These are phyloP conservation scores for Pinctada fucata DNA, from an alignment of 2,888 invertebrate genomes.

Conservation along the genomic window DNA sequence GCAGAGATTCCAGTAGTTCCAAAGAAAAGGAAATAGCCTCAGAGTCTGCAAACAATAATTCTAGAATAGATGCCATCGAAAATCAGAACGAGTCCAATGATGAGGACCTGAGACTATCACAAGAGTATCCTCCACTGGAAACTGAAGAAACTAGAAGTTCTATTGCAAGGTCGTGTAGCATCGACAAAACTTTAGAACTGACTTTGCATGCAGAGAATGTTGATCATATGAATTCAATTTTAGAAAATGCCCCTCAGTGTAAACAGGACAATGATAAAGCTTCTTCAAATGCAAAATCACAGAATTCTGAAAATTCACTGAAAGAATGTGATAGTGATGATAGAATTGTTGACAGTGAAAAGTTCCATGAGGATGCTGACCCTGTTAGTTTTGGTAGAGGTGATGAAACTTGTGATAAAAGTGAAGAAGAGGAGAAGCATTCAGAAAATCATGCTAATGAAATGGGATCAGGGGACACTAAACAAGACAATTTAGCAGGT, in stretches of 20 bases:
- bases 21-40: constrained; percentile 18
- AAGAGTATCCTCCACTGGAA: constrained; percentile 60
- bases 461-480: neutral
- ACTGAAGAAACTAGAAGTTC: constrained; percentile 54
- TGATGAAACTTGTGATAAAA: neutral
- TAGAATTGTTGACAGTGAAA: neutral
- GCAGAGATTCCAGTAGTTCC: neutral
- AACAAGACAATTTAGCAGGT: constrained; percentile 7
- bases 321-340: neutral
- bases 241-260: neutral
- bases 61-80: constrained; percentile 17
- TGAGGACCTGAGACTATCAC: constrained; percentile 9
- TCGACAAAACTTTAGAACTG: constrained; percentile 60
- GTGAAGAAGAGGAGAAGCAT: neutral
- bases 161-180: constrained; percentile 58
- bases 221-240: neutral
- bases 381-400: neutral
- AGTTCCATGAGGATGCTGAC: neutral
- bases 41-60: constrained; percentile 31
- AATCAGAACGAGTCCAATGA: constrained; percentile 12
- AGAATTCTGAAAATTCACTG: neutral
- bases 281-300: neutral
- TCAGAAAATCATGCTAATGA: neutral
- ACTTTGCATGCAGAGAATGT: neutral
- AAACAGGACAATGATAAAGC: neutral